A percentile compares a stretch with the other conserved stretches of the same genome.
Conservation (phyloP, 1,140 invertebrate genomes). For the Probaryconus sp. region DNA sequence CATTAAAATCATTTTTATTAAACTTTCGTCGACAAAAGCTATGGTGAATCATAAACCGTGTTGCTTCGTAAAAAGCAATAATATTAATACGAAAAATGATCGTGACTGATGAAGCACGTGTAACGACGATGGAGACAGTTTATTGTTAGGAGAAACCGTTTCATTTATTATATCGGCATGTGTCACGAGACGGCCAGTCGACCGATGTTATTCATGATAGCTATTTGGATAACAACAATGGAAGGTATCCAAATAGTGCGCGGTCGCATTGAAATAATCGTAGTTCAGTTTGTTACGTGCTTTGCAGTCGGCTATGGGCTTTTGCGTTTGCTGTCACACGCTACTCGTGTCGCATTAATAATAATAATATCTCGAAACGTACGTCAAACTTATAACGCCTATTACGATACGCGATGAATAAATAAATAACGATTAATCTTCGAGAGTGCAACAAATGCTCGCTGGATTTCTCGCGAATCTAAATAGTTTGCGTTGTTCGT, state of each 20-base stretch:
- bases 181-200: constrained; percentile 40
- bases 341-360: constrained; percentile 47
- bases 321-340: constrained; percentile 37
- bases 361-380: constrained; percentile 48
- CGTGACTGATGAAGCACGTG: constrained; percentile 18
- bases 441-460: constrained; percentile 9
- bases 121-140: constrained; percentile 30
- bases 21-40: too few relatives aligned
- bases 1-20: too few relatives aligned
- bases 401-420: constrained; percentile 46
- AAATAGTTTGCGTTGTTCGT: too few relatives aligned
- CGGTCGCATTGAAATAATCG: constrained; percentile 52
- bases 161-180: constrained; percentile 49
- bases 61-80: too few relatives aligned
- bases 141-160: constrained; percentile 48
- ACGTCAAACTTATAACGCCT: constrained; percentile 49
- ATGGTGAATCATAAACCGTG: too few relatives aligned
- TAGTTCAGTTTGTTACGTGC: constrained; percentile 42
- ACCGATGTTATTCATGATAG: constrained; percentile 52
- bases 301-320: constrained; percentile 22
- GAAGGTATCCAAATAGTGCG: constrained; percentile 50
- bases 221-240: constrained; percentile 60
- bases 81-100: too few relatives aligned
- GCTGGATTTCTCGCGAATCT: too few relatives aligned
- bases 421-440: constrained; percentile 37